These are phyloP conservation scores for Rosalia funebris DNA, from an alignment of 2,888 invertebrate genomes.

Conservation along the genomic window DNA sequence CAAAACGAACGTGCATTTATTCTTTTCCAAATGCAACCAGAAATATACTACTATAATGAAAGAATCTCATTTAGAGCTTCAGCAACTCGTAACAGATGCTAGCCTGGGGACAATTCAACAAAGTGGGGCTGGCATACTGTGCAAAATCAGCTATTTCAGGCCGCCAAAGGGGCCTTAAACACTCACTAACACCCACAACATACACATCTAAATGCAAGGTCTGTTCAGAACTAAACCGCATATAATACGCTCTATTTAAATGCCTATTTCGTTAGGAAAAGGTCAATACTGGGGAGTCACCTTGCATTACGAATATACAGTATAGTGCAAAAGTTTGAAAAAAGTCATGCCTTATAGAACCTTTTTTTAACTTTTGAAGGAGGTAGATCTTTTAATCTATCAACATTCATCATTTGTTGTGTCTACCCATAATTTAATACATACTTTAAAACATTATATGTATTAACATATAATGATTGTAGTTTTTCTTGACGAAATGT, in stretches of 20 bases:
- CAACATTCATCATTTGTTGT: no score
- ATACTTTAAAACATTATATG: no score
- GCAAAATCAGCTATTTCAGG: slow-evolving; percentile 54
- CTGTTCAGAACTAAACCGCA: slow-evolving; percentile 50
- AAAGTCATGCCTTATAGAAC: no score
- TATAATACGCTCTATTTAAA: slow-evolving; percentile 53
- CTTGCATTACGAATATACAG: no score
- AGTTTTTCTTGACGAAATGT: no score
- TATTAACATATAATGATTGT: no score
- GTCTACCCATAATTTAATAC: no score
- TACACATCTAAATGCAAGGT: slow-evolving; percentile 58
- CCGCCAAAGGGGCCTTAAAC: slow-evolving; percentile 51
- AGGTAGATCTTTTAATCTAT: no score
- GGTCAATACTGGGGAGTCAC: slow-evolving; percentile 8
- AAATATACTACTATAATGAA: slow-evolving; percentile 29
- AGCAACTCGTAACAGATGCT: slow-evolving; percentile 53
- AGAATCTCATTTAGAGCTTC: slow-evolving; percentile 30
- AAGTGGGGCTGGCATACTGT: slow-evolving; percentile 48
- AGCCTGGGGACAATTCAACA: slow-evolving; percentile 51
- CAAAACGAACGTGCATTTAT: no score
- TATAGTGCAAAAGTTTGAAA: no score
- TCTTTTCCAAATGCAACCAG: no score
- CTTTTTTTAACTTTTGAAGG: no score
- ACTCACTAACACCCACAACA: slow-evolving; percentile 51
- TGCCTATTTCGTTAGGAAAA: slow-evolving; percentile 42